Percentiles rank a stretch among this genome's conserved stretches.
These are phyloP conservation scores for Keiferia lycopersicella DNA, from an alignment of 2,888 invertebrate genomes.

Conservation along the genomic window DNA sequence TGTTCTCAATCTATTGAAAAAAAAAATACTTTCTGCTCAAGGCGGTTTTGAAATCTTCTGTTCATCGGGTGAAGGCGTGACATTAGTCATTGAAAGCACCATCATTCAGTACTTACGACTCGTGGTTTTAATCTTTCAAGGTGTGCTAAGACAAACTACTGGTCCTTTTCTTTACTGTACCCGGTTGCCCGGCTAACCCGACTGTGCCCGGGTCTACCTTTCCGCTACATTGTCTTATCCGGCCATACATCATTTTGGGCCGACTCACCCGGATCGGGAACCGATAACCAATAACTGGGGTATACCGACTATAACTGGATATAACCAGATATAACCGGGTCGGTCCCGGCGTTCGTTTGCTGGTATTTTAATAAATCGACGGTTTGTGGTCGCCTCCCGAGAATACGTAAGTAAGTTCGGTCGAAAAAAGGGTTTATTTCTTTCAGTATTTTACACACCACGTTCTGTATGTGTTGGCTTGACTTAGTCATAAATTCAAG, in stretches of 20 bases:
- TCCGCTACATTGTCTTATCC: constrained; percentile 48
- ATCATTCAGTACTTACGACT: no score
- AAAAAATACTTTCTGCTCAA: no score
- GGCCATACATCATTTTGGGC: constrained; percentile 62
- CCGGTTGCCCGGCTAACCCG: constrained; percentile 40
- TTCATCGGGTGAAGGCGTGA: no score
- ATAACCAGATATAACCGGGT: constrained; percentile 3
- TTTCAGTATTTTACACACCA: constrained; percentile 14
- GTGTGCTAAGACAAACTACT: no score
- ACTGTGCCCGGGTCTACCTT: constrained; percentile 46
- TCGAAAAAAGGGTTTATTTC: constrained; percentile 36
- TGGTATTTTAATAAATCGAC: constrained; percentile 59
- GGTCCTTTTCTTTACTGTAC: no score
- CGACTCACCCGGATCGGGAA: constrained; percentile 44
- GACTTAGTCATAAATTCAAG: background rate
- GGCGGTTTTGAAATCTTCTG: no score
- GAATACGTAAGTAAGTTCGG: constrained; percentile 16
- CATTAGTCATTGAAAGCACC: no score
- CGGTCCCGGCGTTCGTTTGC: constrained; percentile 36
- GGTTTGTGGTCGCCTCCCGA: constrained; percentile 34
- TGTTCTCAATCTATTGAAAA: no score
- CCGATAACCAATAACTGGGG: constrained; percentile 48
- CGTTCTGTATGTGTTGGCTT: background rate
- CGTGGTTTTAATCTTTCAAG: no score
- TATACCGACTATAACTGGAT: constrained; percentile 9